Evolutionary conservation across 2,888 invertebrate genomes (phyloP), one percentile per base, ranked within the genome.

Genomic region (Lobophora halterata): DNA sequence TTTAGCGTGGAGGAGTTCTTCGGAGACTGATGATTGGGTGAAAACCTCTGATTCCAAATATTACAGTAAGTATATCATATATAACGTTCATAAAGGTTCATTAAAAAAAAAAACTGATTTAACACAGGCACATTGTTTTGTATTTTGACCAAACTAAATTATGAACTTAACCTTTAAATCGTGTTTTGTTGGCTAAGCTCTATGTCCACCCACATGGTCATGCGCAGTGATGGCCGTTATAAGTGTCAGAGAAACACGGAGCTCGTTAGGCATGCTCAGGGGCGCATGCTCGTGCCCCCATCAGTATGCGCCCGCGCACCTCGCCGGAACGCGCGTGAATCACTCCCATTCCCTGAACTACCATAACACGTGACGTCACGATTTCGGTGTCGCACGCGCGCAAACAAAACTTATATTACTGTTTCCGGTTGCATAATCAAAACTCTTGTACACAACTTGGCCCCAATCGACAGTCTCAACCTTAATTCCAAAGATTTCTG

Each of bases 281-380:
- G 69, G 71, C 50, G 18, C 14, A 10, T 17, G 65, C 61, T 61
- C 64, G 67, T 68, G 73, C 62, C 48, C 59, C 52, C 75, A 83
- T 85, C 74, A 76, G 67, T 79, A 85, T 83, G 83, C 81, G 81
- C 80, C 74, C 78, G 83, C 74, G 79, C 79, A 73, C 69, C 71
- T 68, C 73, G 62, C 67, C 62, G 77, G 68, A 75, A 78, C 76
- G 79, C 75, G 76, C 71, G 71, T 83, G 79, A 82, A 74, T 83
- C 83, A 83, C 74, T 69, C 68, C 56, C 65, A 71, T 77, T 75
- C 74, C 73, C 65, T 66, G 72, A 62, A 53, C 49, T 41, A 40
- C 41, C 39, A 39, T 24, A 40, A 51, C 61, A 77, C 81, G 83
- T 85, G 86, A 85, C 82, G 81, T 82, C 86, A 86, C 85, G 86